Evolutionary conservation across 2,888 invertebrate species (phyloP).

Genomic region (Camponotus fellah): DNA sequence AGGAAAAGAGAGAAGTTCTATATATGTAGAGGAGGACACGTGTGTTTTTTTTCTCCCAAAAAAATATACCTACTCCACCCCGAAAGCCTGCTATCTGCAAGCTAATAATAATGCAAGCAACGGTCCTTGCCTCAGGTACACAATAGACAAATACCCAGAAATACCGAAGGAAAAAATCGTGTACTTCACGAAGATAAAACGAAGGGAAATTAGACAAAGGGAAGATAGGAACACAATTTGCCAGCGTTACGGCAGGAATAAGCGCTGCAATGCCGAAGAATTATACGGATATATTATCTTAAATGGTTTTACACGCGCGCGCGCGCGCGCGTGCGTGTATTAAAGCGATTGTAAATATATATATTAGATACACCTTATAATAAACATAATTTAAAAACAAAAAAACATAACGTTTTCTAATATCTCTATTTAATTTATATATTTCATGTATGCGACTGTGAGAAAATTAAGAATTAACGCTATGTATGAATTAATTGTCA

Average conservation of each 20-base stretch:
- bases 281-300: constrained; percentile 75
- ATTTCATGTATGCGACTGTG: neutral
- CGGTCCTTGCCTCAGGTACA: constrained; percentile 68
- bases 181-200: constrained; percentile 62
- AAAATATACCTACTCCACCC: constrained; percentile 53
- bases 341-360: constrained; percentile 82
- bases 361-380: constrained; percentile 82
- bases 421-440: neutral
- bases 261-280: constrained; percentile 71
- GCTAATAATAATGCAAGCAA: constrained; percentile 51
- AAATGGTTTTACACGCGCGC: constrained; percentile 74
- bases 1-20: neutral
- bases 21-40: neutral
- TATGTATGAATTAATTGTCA: neutral
- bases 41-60: constrained; percentile 50
- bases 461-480: too few species aligned
- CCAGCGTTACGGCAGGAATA: constrained; percentile 68
- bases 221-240: constrained; percentile 73
- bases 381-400: constrained; percentile 80
- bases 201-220: constrained; percentile 34
- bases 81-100: constrained; percentile 48
- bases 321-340: constrained; percentile 70
- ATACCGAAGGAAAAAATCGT: constrained; percentile 53
- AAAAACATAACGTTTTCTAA: neutral
- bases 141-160: constrained; percentile 65